Conservation (phyloP, 1,140 invertebrate genomes). For the Euschistus heros region DNA sequence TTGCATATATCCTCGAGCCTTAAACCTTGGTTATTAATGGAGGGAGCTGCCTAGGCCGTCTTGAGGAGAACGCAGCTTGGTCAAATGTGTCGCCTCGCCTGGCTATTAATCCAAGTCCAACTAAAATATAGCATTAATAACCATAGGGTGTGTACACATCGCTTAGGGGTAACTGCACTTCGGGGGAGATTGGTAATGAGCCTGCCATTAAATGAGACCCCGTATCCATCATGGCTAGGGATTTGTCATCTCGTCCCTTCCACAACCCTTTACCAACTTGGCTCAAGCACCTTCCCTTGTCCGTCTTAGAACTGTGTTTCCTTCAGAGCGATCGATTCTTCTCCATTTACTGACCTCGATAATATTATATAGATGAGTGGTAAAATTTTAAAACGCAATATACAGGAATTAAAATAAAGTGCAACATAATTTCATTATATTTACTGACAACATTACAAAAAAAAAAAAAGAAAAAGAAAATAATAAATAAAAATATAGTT, state of each 20-base stretch:
- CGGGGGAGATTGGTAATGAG: slow-evolving; percentile 23
- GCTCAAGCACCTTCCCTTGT: no score
- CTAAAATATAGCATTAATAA: slow-evolving; percentile 28
- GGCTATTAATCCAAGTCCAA: slow-evolving; percentile 25
- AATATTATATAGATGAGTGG: no score
- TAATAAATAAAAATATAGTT: no score
- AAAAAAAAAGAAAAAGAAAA: no score
- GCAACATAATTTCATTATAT: no score
- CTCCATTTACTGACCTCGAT: no score
- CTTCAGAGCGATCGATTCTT: no score
- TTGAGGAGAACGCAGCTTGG: slow-evolving; percentile 25
- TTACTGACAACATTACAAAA: no score
- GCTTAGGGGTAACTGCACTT: slow-evolving; percentile 20
- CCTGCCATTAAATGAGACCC: slow-evolving; percentile 21
- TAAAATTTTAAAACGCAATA: no score
- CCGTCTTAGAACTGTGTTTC: no score
- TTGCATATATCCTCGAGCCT: slow-evolving; percentile 24
- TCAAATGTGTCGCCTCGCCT: slow-evolving; percentile 21
- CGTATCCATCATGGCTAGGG: slow-evolving; percentile 21
- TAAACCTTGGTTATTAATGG: slow-evolving; percentile 25
- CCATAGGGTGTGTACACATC: slow-evolving; percentile 26
- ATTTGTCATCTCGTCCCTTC: slow-evolving; percentile 22
- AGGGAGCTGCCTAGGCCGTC: slow-evolving; percentile 3
- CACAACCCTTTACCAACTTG: background rate
- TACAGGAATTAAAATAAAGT: no score